These are phyloP conservation scores for Dasypus novemcinctus DNA, from an alignment of 2,113 vertebrate genomes.

Conservation along the genomic window DNA sequence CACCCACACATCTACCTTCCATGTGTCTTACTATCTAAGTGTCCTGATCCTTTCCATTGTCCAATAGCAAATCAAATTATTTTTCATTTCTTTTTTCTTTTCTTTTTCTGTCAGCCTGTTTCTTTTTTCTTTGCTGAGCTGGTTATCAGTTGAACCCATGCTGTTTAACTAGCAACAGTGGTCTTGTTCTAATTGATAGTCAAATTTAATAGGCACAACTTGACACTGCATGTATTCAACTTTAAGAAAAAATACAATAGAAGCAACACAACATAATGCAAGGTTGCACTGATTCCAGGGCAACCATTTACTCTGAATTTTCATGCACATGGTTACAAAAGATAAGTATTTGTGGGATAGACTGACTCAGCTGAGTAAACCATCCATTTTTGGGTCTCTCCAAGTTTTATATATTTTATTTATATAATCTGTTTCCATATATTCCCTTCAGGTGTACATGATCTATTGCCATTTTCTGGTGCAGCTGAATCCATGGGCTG, in stretches of 20 bases:
- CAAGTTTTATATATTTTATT: neutral
- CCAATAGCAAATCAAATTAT: neutral
- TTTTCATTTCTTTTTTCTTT: neutral
- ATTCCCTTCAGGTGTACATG: neutral
- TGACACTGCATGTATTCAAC: neutral
- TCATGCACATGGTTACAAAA: neutral
- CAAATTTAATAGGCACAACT: neutral
- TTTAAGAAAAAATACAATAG: neutral
- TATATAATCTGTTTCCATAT: neutral
- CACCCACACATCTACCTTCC: accelerated
- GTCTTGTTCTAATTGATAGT: neutral
- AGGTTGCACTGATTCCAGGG: neutral
- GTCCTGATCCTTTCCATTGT: neutral
- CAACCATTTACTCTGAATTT: neutral
- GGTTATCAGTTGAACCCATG: neutral
- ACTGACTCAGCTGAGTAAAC: neutral
- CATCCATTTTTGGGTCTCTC: neutral
- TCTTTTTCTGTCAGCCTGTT: neutral
- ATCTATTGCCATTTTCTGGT: neutral
- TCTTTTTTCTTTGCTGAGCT: neutral
- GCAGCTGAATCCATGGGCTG: neutral
- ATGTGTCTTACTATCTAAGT: neutral
- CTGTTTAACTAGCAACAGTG: neutral
- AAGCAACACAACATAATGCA: neutral
- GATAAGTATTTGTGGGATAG: neutral